Conservation (phyloP, 2,113 vertebrate genomes). For the Microcebus tavaratra region DNA sequence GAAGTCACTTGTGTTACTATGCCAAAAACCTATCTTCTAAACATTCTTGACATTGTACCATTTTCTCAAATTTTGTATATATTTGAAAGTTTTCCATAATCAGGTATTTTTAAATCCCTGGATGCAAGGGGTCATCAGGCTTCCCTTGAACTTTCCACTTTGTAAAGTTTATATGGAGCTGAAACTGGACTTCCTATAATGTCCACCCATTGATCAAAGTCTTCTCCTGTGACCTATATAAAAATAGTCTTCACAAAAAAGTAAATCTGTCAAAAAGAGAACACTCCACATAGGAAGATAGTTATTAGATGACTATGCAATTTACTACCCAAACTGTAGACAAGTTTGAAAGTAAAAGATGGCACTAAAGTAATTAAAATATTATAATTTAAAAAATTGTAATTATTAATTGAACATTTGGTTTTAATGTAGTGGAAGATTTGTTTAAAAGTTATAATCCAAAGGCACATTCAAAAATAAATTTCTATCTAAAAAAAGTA, state of each 20-base stretch:
- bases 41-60: background rate
- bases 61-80: background rate
- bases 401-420: background rate
- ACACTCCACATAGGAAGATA: background rate
- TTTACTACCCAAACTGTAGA: background rate
- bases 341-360: background rate
- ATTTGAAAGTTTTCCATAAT: background rate
- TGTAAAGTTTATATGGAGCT: background rate
- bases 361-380: background rate
- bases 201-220: background rate
- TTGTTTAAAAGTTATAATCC: background rate
- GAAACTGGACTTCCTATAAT: background rate
- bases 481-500: background rate
- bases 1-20: background rate
- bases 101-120: background rate
- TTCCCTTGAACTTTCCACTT: background rate
- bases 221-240: background rate
- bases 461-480: conserved; percentile 17
- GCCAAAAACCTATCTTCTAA: background rate
- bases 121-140: background rate
- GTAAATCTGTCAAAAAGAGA: background rate
- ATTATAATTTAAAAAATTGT: background rate
- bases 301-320: background rate
- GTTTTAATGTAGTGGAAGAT: background rate
- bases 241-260: background rate